phyloP scores from a whole-genome alignment of 2,888 invertebrate genomes.

The Julus scanicus region DNA sequence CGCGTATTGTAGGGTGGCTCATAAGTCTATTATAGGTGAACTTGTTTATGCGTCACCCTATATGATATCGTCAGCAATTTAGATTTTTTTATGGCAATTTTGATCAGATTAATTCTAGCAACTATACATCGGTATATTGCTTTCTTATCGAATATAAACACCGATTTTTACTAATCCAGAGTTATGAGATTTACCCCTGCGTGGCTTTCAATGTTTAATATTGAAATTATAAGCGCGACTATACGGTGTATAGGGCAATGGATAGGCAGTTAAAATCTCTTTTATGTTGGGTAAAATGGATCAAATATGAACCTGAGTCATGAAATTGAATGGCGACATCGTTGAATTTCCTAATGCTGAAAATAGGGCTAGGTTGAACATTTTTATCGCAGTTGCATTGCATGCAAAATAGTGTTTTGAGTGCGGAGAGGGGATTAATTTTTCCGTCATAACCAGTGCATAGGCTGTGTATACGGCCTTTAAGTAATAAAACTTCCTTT shows the following conservation, averaged over 20 bases:
- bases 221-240: slow-evolving; percentile 19
- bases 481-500: slow-evolving; percentile 22
- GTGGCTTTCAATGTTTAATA: slow-evolving; percentile 27
- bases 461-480: neutral
- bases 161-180: slow-evolving; percentile 38
- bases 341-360: slow-evolving; percentile 30
- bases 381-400: slow-evolving; percentile 39
- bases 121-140: neutral
- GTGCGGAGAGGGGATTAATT: slow-evolving; percentile 28
- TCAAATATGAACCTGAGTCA: slow-evolving; percentile 37
- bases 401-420: slow-evolving; percentile 42
- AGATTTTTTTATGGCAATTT: neutral
- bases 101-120: neutral
- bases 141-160: slow-evolving; percentile 42
- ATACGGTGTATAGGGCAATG: neutral
- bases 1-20: too few species aligned
- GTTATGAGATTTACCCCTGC: slow-evolving; percentile 39
- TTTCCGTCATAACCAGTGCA: neutral
- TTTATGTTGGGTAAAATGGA: slow-evolving; percentile 34
- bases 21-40: too few species aligned
- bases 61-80: neutral
- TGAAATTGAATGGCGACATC: slow-evolving; percentile 34
- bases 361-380: slow-evolving; percentile 12
- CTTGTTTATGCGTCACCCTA: neutral
- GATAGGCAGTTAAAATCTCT: slow-evolving; percentile 35